These are phyloP conservation scores for Ctenodactylus gundi DNA, from an alignment of 2,113 vertebrate genomes.

Conservation along the genomic window DNA sequence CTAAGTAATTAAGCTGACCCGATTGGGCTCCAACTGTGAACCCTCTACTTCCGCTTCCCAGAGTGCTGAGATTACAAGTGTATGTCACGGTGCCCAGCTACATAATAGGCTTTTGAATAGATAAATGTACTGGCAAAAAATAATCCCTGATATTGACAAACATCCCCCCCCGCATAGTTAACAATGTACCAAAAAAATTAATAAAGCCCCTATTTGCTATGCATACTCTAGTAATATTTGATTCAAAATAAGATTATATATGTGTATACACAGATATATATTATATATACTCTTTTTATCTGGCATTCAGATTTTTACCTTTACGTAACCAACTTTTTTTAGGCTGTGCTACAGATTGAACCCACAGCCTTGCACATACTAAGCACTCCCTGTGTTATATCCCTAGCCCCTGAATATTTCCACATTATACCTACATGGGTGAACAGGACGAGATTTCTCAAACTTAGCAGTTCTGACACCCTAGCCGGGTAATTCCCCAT, in stretches of 20 bases:
- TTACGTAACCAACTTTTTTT: not conserved
- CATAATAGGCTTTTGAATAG: too few relatives aligned
- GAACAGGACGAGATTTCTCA: not conserved
- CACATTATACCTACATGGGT: not conserved
- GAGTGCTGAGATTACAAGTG: too few relatives aligned
- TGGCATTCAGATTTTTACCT: not conserved
- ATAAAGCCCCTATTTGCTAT: not conserved
- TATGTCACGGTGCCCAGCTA: too few relatives aligned
- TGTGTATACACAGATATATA: too few relatives aligned
- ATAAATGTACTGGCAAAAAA: not conserved
- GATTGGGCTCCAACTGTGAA: too few relatives aligned
- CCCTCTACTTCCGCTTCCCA: too few relatives aligned
- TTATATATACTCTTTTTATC: not conserved
- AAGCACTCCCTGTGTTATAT: not conserved
- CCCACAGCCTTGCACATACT: not conserved
- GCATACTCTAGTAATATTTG: not conserved
- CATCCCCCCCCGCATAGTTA: not conserved
- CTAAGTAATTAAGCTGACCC: too few relatives aligned
- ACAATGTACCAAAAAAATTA: not conserved
- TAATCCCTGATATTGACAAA: not conserved
- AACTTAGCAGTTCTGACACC: not conserved
- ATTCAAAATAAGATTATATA: not conserved
- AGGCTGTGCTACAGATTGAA: not conserved
- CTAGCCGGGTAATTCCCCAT: not conserved
- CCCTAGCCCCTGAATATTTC: not conserved